Conservation (phyloP, 92 coral and sea anemone genomes). For the Virgularia gustaviana region DNA sequence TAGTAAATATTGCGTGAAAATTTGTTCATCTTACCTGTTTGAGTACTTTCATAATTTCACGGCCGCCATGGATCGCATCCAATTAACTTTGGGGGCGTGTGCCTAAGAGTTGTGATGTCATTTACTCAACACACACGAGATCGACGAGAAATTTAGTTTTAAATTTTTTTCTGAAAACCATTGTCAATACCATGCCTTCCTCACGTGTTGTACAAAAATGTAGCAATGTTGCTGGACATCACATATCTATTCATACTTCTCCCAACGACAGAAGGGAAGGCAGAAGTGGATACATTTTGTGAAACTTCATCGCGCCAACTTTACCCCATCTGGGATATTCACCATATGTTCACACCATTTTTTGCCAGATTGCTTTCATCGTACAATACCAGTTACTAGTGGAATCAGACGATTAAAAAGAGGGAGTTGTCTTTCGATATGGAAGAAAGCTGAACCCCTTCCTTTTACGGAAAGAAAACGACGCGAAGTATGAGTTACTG, state of each 20-base stretch:
- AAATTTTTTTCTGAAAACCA: too few species aligned
- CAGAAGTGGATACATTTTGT: not conserved
- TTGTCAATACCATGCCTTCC: conserved; percentile 2
- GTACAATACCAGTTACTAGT: not conserved
- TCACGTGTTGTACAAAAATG: not conserved
- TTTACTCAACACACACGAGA: too few species aligned
- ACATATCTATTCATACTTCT: not conserved
- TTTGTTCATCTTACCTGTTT: too few species aligned
- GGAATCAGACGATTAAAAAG: not conserved
- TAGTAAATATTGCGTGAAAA: too few species aligned
- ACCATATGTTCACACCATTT: not conserved
- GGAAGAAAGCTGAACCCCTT: not conserved
- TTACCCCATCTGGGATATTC: not conserved
- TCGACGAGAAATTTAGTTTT: too few species aligned
- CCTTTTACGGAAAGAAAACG: not conserved
- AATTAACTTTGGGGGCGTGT: too few species aligned
- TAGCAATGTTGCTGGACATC: conserved; percentile 1
- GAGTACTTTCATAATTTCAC: too few species aligned
- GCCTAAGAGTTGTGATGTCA: too few species aligned
- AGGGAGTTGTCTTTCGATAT: not conserved
- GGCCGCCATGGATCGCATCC: too few species aligned
- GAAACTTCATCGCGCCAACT: not conserved
- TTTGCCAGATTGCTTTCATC: not conserved
- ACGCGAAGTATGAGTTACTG: not conserved
- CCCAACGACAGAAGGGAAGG: not conserved